A percentile compares a stretch with the other conserved stretches of the same genome.
Conservation (phyloP, 1,140 invertebrate genomes). For the Delia radicum region DNA sequence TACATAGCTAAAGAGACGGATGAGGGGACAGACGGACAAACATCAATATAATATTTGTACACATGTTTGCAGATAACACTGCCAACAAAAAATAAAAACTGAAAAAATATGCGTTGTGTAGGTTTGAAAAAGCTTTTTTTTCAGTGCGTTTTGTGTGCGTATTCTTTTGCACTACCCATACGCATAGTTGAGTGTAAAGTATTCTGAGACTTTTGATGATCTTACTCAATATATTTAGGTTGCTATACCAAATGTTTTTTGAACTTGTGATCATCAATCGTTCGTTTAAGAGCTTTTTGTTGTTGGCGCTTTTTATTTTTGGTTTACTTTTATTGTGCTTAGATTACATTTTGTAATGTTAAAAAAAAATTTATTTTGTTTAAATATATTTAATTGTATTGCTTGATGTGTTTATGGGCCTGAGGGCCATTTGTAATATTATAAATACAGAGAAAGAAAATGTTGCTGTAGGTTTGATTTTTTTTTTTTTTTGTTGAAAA, state of each 20-base stretch:
- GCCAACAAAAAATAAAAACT: neutral
- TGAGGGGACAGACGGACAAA: neutral
- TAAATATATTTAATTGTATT: neutral
- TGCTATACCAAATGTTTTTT: neutral
- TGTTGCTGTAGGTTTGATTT: neutral
- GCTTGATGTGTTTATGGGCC: neutral
- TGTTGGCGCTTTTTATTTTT: neutral
- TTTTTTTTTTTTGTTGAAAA: neutral
- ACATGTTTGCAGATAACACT: neutral
- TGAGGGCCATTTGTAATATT: neutral
- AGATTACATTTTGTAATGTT: neutral
- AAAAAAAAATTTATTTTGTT: neutral
- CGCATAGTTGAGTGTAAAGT: neutral
- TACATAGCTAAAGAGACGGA: neutral
- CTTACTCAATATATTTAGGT: neutral
- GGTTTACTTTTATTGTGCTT: neutral
- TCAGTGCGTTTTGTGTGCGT: neutral
- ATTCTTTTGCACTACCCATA: neutral
- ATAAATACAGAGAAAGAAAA: neutral
- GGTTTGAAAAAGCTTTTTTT: neutral
- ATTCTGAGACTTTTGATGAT: neutral
- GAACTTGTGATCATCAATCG: neutral
- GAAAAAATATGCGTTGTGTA: neutral
- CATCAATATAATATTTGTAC: neutral
- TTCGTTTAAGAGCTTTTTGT: too few species aligned